Evolutionary conservation across 2,888 invertebrate species (phyloP).

Genomic region (Listrodromus nycthemerus): DNA sequence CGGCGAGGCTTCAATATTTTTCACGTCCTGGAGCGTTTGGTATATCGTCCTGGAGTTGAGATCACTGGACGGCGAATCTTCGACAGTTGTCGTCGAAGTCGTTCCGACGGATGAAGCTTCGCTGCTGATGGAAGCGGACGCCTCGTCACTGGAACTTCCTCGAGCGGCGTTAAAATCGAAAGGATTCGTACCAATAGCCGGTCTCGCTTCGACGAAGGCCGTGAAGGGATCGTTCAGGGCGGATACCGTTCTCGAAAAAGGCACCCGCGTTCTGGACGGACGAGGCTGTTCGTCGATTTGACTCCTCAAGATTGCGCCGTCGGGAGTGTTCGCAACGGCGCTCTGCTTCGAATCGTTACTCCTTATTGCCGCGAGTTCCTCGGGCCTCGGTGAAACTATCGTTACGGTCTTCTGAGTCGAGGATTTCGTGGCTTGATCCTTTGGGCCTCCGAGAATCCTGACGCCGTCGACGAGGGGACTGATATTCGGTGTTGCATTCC

Average conservation of each 20-base stretch:
- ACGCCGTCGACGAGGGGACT: constrained; percentile 78
- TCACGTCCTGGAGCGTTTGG: constrained; percentile 57
- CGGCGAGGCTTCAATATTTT: constrained; percentile 62
- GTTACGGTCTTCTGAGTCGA: constrained; percentile 77
- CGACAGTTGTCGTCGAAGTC: background rate
- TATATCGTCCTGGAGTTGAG: constrained; percentile 43
- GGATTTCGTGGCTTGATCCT: constrained; percentile 54
- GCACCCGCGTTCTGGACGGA: constrained; percentile 10
- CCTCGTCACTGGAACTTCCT: background rate
- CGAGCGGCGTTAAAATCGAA: constrained; percentile 37
- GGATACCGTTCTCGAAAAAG: constrained; percentile 59
- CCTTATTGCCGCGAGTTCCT: constrained; percentile 43
- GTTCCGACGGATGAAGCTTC: constrained; percentile 2
- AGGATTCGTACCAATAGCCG: constrained; percentile 55
- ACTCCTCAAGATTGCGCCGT: background rate
- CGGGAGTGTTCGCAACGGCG: background rate
- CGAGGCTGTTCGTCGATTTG: background rate
- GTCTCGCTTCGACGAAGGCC: constrained; percentile 35
- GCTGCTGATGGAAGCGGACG: background rate
- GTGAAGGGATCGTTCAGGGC: constrained; percentile 61
- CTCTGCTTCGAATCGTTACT: constrained; percentile 45
- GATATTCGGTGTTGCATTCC: constrained; percentile 61
- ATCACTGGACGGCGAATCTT: constrained; percentile 15
- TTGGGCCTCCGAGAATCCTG: constrained; percentile 67
- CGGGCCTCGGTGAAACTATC: constrained; percentile 77